Conservation (phyloP, 2,888 invertebrate genomes). For the Volucella inanis region DNA sequence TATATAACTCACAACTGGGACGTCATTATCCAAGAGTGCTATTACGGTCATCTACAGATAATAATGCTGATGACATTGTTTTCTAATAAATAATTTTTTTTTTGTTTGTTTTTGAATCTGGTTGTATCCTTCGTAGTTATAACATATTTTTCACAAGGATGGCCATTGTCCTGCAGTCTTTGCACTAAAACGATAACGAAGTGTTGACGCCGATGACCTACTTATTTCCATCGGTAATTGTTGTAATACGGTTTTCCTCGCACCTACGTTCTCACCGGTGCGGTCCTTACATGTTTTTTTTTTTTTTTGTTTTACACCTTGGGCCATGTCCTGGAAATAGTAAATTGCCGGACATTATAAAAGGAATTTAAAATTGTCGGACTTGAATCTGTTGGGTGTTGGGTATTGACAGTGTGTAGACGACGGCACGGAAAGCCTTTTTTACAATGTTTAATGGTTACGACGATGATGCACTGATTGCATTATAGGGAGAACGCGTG, state of each 20-base stretch:
- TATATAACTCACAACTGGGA: background rate
- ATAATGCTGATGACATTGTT: slow-evolving; percentile 7
- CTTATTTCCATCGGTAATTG: slow-evolving; percentile 44
- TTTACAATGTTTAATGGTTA: slow-evolving; percentile 20
- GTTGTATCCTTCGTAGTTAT: slow-evolving; percentile 29
- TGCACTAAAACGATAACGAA: slow-evolving; percentile 2
- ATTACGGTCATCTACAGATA: background rate
- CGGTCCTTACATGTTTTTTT: slow-evolving; percentile 29
- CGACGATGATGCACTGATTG: slow-evolving; percentile 26
- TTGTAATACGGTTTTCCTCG: slow-evolving; percentile 21
- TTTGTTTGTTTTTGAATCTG: background rate
- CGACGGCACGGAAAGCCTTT: background rate
- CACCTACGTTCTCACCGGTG: slow-evolving; percentile 10
- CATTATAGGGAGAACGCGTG: background rate
- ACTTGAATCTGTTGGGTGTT: background rate
- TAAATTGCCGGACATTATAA: slow-evolving; percentile 55
- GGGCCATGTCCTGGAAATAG: slow-evolving; percentile 39
- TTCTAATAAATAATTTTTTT: slow-evolving; percentile 16
- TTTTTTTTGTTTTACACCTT: slow-evolving; percentile 14
- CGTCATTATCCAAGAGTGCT: background rate
- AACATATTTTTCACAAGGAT: slow-evolving; percentile 24
- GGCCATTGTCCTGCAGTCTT: slow-evolving; percentile 10
- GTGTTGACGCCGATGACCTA: slow-evolving; percentile 51
- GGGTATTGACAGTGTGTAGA: background rate
- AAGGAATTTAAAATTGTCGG: slow-evolving; percentile 38